Percentiles rank a stretch among this genome's conserved stretches.
Conservation (phyloP, 2,113 vertebrate species). For the Rhodinocichla rosea region DNA sequence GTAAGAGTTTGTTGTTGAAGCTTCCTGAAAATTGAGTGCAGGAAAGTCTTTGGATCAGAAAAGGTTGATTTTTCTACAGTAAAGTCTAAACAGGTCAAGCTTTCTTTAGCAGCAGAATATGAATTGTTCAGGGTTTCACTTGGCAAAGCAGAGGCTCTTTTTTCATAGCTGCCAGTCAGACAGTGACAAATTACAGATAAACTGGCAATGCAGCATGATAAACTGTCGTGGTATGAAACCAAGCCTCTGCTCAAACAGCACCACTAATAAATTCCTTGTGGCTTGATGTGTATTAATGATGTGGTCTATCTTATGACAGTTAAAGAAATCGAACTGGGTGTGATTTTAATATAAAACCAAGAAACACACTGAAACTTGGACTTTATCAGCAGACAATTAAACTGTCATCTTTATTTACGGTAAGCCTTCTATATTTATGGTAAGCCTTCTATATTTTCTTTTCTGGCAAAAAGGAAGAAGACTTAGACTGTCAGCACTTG, state of each 20-base stretch:
- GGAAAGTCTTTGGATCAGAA: background rate
- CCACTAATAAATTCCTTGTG: background rate
- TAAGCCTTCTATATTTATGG: background rate
- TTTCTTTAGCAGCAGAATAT: background rate
- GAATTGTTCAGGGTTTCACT: background rate
- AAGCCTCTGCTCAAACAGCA: background rate
- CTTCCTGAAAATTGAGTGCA: background rate
- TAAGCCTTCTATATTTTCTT: background rate
- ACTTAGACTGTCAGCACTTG: background rate
- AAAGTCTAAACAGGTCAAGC: background rate
- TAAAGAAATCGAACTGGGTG: background rate
- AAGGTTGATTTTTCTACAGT: background rate
- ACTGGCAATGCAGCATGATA: background rate
- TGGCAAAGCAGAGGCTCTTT: background rate
- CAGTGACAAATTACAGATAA: background rate
- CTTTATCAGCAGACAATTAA: background rate
- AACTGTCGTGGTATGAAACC: background rate
- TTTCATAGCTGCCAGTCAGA: conserved; percentile 6
- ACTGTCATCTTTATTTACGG: conserved; percentile 6
- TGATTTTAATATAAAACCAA: background rate
- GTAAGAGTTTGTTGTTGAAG: background rate
- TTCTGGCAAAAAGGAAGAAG: background rate
- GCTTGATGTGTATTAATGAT: background rate
- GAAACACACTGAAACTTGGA: background rate
- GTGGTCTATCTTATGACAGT: background rate